Base-by-base conservation (phyloP, 2,797 vertebrate species). In the Epinephelus coioides region DNA sequence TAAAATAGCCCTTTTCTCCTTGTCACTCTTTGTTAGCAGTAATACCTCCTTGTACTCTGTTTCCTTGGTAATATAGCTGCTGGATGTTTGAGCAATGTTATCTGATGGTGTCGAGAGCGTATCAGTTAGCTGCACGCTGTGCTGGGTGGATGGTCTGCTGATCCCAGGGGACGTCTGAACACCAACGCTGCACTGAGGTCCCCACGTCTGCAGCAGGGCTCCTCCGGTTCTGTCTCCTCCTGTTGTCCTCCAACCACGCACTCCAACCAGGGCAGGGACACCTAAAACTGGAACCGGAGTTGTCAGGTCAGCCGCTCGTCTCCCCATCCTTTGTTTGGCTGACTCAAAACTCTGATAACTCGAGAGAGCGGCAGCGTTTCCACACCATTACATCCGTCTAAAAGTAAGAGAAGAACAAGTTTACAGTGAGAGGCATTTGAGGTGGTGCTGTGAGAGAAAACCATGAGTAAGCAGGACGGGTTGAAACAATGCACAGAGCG, bases 211-310 rank as follows among this genome's bases (percentile, higher is more conserved):
- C 43, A 91, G 86, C 54, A 91, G 86, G 65, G 85, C 78, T 72
- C 88, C 89, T 57, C 71, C 81, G 0, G 49, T 74, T 73, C 89
- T 89, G 79, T 92, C 92, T 19, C 83, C 91, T 78, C 82, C 91
- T 3, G 84, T 89, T 2, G 92, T 92, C 86, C 93, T 95, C 94
- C 93, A 95, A 23, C 92, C 85, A 1, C 90, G 94, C 54, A 92
- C 89, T 19, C 94, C 95, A 2, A 93, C 93, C 84, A 95, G 83
- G 59, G 94, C 95, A 5, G 95, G 95, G 51, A 95, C 89, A 43
- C 94, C 95, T 56, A 95, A 87, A 84, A 95, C 94, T 23, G 95
- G 94, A 82, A 96, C 93, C 1, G 95, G 92, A 79, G 94, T 95
- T 66, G 92, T 92, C 80, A 92, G 90, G 86, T 96, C 93, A 15